These are phyloP conservation scores for Sciurus niger DNA, from an alignment of 2,113 vertebrate species.

Conservation along the genomic window DNA sequence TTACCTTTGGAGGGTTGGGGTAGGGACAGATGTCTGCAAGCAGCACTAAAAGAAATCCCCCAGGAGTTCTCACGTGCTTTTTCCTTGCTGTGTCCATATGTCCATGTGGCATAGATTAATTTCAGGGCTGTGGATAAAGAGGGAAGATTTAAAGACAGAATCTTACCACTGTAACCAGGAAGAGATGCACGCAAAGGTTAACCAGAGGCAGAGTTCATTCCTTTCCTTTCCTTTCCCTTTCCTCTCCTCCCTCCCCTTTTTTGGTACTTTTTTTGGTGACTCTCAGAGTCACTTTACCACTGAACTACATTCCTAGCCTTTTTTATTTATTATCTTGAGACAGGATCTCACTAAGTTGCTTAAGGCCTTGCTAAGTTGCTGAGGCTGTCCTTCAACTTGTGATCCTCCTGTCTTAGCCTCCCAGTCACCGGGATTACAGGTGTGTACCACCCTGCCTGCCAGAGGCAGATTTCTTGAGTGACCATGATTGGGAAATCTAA, in stretches of 20 bases:
- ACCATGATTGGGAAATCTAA: conserved; percentile 57
- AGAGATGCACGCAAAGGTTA: conserved; percentile 69
- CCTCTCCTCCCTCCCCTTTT: too few relatives aligned
- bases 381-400: background rate
- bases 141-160: conserved; percentile 72
- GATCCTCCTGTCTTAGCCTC: background rate
- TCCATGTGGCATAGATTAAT: conserved; percentile 33
- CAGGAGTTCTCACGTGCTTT: background rate
- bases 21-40: conserved; percentile 69
- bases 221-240: too few relatives aligned
- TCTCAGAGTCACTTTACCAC: background rate
- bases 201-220: background rate
- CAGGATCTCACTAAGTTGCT: background rate
- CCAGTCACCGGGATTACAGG: background rate
- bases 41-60: conserved; percentile 62
- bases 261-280: too few relatives aligned
- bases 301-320: background rate
- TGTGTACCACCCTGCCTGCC: background rate
- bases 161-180: background rate
- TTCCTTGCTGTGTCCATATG: background rate
- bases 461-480: conserved; percentile 76
- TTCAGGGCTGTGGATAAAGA: conserved; percentile 58
- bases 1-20: background rate
- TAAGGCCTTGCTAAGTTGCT: background rate
- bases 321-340: background rate